These are phyloP conservation scores for Delichon dasypus DNA, from an alignment of 2,797 vertebrate genomes.

Conservation along the genomic window DNA sequence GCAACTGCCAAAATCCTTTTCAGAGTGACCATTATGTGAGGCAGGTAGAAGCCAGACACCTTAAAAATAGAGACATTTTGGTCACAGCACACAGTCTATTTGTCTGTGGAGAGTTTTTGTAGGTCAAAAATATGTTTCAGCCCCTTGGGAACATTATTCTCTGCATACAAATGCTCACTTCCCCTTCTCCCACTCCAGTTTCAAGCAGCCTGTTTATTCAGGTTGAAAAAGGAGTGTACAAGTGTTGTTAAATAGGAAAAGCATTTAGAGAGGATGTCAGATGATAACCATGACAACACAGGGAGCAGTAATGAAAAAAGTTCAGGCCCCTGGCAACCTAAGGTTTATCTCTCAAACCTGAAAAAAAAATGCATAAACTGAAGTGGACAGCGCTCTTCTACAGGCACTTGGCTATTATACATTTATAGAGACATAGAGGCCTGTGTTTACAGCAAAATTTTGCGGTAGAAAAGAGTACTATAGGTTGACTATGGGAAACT, in stretches of 20 bases:
- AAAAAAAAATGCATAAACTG: neutral
- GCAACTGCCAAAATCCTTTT: slow-evolving; percentile 23
- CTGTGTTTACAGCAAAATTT: neutral
- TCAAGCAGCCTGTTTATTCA: slow-evolving; percentile 54
- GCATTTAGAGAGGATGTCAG: slow-evolving; percentile 60
- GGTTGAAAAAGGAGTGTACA: slow-evolving; percentile 17
- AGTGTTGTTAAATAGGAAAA: slow-evolving; percentile 50
- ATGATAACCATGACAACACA: slow-evolving; percentile 72
- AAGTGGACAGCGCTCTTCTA: neutral
- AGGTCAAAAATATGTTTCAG: slow-evolving; percentile 24
- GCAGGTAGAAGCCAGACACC: slow-evolving; percentile 48
- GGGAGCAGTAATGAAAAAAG: slow-evolving; percentile 33
- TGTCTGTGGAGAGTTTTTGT: neutral
- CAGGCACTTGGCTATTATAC: neutral
- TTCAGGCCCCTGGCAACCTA: slow-evolving; percentile 4
- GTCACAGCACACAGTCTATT: neutral
- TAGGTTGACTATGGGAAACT: neutral
- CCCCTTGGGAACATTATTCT: neutral
- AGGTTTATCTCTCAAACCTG: slow-evolving; percentile 17
- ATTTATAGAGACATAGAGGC: neutral
- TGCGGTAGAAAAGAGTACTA: neutral
- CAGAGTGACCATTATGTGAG: slow-evolving; percentile 33
- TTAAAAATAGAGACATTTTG: slow-evolving; percentile 49
- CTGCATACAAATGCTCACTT: slow-evolving; percentile 11
- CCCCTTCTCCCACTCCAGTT: neutral